Percentiles rank a stretch among this genome's conserved stretches.
phyloP scores from a whole-genome alignment of 2,888 invertebrate genomes.

The Halictus quadricinctus region DNA sequence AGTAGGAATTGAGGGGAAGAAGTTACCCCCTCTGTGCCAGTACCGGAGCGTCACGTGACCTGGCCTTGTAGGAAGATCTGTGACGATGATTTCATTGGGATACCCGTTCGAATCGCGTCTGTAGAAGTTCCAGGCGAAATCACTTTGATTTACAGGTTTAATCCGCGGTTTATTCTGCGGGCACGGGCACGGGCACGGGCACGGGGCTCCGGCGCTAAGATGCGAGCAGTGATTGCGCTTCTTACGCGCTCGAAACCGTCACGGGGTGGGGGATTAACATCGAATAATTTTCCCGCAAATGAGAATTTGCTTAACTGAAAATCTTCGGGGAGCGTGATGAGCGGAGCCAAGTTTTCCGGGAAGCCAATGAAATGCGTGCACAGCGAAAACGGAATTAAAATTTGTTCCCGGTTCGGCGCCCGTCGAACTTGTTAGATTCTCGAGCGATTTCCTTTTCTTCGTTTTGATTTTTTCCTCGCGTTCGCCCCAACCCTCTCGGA shows the following conservation, averaged over 20 bases:
- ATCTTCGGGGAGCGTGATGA: slow-evolving; percentile 26
- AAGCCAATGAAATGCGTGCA: not conserved
- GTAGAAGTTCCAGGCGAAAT: not conserved
- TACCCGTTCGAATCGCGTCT: not conserved
- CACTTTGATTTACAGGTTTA: slow-evolving; percentile 35
- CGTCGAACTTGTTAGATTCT: not conserved
- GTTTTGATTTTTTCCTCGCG: not conserved
- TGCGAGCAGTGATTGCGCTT: slow-evolving; percentile 35
- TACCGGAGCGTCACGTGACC: no score
- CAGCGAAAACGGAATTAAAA: slow-evolving; percentile 12
- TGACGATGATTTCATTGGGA: not conserved
- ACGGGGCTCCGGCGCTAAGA: not conserved
- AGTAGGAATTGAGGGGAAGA: no score
- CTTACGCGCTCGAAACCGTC: slow-evolving; percentile 26
- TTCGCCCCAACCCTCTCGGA: not conserved
- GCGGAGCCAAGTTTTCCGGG: not conserved
- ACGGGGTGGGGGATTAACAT: slow-evolving; percentile 25
- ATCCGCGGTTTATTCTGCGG: slow-evolving; percentile 40
- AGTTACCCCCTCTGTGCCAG: no score
- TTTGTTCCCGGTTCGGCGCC: not conserved
- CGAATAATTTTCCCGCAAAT: slow-evolving; percentile 25
- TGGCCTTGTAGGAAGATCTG: no score
- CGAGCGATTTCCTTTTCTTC: not conserved
- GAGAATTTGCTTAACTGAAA: slow-evolving; percentile 29
- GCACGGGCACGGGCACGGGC: slow-evolving; percentile 15